phyloP scores from a whole-genome alignment of 1,140 invertebrate genomes.

The Homarus americanus region DNA sequence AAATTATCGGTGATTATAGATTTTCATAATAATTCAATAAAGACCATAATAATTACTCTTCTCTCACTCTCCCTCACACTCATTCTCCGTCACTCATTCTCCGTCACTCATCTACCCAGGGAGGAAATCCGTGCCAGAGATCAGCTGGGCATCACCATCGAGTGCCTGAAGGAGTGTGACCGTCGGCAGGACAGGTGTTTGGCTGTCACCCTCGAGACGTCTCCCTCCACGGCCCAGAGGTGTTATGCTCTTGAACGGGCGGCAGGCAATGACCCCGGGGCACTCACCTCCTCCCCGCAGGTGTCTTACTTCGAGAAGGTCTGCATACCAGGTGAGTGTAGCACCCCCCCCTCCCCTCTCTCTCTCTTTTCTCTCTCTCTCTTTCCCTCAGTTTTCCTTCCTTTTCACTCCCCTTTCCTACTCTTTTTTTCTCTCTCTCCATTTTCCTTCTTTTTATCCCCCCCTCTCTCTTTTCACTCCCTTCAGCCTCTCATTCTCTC shows the following conservation, averaged over 20 bases:
- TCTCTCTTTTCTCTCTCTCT: no score
- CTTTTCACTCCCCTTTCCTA: neutral
- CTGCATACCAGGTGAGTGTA: slow-evolving; percentile 76
- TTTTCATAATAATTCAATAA: no score
- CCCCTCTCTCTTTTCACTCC: neutral
- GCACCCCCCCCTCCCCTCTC: no score
- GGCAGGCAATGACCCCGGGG: slow-evolving; percentile 77
- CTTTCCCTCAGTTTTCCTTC: neutral
- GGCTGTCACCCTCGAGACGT: slow-evolving; percentile 79
- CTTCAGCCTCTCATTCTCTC: no score
- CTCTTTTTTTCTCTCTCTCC: neutral
- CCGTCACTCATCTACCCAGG: slow-evolving; percentile 11
- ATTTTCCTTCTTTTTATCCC: neutral
- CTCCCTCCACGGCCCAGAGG: slow-evolving; percentile 75
- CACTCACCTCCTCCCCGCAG: slow-evolving; percentile 77
- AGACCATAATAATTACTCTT: no score
- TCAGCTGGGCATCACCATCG: slow-evolving; percentile 79
- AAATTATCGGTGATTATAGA: no score
- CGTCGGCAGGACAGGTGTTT: slow-evolving; percentile 78
- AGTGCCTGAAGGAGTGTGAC: slow-evolving; percentile 79
- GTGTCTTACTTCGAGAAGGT: slow-evolving; percentile 81
- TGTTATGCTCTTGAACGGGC: slow-evolving; percentile 79
- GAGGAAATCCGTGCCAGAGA: slow-evolving; percentile 70
- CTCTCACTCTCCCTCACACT: neutral
- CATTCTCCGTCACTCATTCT: no score